A percentile compares a stretch with the other conserved stretches of the same genome.
phyloP scores from a whole-genome alignment of 2,113 vertebrate species.

The Anas platyrhynchos region DNA sequence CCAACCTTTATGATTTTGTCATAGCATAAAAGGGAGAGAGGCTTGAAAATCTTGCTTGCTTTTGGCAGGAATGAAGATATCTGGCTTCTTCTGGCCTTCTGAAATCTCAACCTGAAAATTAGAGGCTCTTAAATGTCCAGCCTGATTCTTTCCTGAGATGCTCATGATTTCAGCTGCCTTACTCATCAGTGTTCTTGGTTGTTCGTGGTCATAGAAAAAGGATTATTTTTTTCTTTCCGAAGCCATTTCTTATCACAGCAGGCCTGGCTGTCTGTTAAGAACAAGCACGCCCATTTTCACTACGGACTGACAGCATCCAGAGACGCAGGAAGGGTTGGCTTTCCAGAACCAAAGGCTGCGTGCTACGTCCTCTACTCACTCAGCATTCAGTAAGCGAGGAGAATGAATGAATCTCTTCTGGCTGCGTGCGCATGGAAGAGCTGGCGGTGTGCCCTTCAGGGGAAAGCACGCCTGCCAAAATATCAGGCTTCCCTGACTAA shows the following conservation, averaged over 20 bases:
- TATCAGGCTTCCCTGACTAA: not conserved
- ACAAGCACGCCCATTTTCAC: not conserved
- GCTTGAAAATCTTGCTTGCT: accelerated
- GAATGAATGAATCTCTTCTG: not conserved
- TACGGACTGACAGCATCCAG: not conserved
- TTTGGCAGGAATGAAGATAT: not conserved
- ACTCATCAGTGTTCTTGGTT: not conserved
- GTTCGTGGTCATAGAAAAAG: not conserved
- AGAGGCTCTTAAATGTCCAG: not conserved
- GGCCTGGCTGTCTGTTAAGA: not conserved
- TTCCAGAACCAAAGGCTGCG: not conserved
- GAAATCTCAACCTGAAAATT: not conserved
- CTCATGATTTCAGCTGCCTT: not conserved
- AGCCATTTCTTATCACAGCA: not conserved
- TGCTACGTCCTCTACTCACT: not conserved
- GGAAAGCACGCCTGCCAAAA: not conserved
- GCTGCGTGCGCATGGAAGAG: not conserved
- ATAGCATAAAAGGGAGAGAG: not conserved
- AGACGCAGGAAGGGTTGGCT: not conserved
- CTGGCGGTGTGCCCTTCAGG: not conserved
- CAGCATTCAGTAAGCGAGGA: not conserved
- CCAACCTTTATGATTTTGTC: no score
- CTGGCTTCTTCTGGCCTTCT: not conserved
- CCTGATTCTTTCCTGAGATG: not conserved
- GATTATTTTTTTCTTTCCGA: not conserved